Conservation (phyloP, 2,797 vertebrate species). For the Adrianichthys oophorus region DNA sequence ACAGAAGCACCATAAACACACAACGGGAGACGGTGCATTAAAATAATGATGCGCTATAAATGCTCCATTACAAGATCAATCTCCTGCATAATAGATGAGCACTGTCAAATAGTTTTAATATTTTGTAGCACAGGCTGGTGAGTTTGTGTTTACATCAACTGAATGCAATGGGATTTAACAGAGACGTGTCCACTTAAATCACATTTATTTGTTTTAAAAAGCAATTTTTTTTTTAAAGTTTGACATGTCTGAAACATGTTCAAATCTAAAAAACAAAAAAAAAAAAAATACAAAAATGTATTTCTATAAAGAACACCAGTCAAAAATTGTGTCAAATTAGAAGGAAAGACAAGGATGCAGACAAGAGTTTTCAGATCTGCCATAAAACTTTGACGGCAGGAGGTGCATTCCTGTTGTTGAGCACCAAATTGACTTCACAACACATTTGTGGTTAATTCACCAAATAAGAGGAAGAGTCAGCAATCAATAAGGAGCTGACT, state of each 20-base stretch:
- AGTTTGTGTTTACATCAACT: not conserved
- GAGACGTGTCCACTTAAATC: constrained; percentile 15
- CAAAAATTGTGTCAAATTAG: constrained; percentile 34
- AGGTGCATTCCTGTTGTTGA: not conserved
- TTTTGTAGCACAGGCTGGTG: constrained; percentile 5
- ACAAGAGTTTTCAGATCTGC: constrained; percentile 73
- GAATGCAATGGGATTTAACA: not conserved
- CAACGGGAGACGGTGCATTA: constrained; percentile 35
- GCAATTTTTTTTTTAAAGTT: too few species aligned
- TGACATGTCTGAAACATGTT: constrained; percentile 29
- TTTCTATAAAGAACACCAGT: constrained; percentile 16
- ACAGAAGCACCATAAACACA: constrained; percentile 18
- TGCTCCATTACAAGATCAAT: constrained; percentile 30
- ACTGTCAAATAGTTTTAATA: constrained; percentile 32
- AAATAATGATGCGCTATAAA: constrained; percentile 63
- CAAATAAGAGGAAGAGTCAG: not conserved
- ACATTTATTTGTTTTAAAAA: constrained; percentile 67
- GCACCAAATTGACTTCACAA: not conserved
- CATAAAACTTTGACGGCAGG: constrained; percentile 7
- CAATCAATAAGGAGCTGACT: too few species aligned
- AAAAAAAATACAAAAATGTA: constrained; percentile 22
- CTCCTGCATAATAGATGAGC: constrained; percentile 59
- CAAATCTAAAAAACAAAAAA: not conserved
- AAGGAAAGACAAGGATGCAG: constrained; percentile 22
- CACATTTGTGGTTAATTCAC: not conserved